phyloP scores from a whole-genome alignment of 1,140 invertebrate genomes.

The Zophobas atratus region DNA sequence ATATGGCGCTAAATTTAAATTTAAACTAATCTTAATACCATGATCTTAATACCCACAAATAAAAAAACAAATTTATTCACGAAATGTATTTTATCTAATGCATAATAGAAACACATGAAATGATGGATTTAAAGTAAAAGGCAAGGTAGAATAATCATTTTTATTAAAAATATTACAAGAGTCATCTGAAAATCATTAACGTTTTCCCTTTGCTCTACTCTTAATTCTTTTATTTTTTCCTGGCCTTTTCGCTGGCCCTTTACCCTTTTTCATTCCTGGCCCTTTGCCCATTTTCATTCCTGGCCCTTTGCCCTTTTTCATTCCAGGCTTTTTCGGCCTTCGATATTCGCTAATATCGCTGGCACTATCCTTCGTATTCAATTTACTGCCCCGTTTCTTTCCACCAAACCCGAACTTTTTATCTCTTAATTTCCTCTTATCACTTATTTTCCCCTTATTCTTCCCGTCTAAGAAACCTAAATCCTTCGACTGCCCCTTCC shows the following conservation, averaged over 20 bases:
- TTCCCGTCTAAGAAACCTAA: slow-evolving; percentile 89
- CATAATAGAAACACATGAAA: no score
- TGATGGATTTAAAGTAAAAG: no score
- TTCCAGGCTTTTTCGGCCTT: slow-evolving; percentile 52
- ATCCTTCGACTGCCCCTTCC: slow-evolving; percentile 85
- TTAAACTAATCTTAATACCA: no score
- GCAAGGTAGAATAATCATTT: no score
- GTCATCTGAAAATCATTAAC: background rate
- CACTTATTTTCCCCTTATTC: slow-evolving; percentile 72
- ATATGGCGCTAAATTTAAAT: no score
- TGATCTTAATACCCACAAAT: no score
- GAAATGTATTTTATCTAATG: no score
- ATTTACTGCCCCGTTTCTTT: slow-evolving; percentile 92
- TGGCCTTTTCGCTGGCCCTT: slow-evolving; percentile 54
- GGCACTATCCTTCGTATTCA: slow-evolving; percentile 88
- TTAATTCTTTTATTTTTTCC: slow-evolving; percentile 63
- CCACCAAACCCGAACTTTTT: slow-evolving; percentile 96
- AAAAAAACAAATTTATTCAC: no score
- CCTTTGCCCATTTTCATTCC: slow-evolving; percentile 23
- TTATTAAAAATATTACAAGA: no score
- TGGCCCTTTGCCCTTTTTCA: slow-evolving; percentile 54
- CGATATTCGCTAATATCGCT: slow-evolving; percentile 75
- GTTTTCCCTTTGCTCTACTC: slow-evolving; percentile 56
- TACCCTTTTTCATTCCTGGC: slow-evolving; percentile 49
- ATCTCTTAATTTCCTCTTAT: slow-evolving; percentile 82